Evolutionary conservation across 2,888 invertebrate species (phyloP).

Genomic region (Aethes cnicana): DNA sequence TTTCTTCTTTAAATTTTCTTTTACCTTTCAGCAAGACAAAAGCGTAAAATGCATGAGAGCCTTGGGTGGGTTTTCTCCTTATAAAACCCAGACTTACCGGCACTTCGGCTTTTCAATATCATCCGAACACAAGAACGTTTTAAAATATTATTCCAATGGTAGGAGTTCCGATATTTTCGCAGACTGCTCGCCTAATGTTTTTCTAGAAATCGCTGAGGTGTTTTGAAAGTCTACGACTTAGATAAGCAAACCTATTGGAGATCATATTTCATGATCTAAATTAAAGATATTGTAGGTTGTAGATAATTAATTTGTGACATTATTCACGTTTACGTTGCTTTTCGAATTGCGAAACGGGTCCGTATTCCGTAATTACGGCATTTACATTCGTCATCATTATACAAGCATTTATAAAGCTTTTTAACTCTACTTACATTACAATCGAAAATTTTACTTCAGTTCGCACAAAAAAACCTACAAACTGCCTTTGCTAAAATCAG

Average conservation of each 20-base stretch:
- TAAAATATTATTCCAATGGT: constrained; percentile 30
- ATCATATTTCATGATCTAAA: no score
- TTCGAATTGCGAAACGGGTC: no score
- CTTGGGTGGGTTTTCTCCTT: constrained; percentile 7
- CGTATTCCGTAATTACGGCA: no score
- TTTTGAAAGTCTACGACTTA: constrained; percentile 8
- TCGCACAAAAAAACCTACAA: not conserved
- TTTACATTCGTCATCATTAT: no score
- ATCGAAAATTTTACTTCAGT: not conserved
- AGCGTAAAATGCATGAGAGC: constrained; percentile 10
- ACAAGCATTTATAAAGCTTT: not conserved
- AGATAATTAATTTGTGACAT: no score
- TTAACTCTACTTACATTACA: not conserved
- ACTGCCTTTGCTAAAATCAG: not conserved
- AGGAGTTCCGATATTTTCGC: constrained; percentile 27
- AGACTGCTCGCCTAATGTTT: constrained; percentile 23
- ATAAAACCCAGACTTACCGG: constrained; percentile 21
- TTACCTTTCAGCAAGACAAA: no score
- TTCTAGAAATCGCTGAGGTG: constrained; percentile 12
- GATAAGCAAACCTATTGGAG: no score
- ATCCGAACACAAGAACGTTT: constrained; percentile 18
- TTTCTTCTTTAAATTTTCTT: no score
- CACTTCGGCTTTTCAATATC: constrained; percentile 29
- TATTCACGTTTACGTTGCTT: no score
- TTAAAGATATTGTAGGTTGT: no score